Base-by-base conservation (phyloP, 2,888 invertebrate genomes). In the Tetranychus piercei region DNA sequence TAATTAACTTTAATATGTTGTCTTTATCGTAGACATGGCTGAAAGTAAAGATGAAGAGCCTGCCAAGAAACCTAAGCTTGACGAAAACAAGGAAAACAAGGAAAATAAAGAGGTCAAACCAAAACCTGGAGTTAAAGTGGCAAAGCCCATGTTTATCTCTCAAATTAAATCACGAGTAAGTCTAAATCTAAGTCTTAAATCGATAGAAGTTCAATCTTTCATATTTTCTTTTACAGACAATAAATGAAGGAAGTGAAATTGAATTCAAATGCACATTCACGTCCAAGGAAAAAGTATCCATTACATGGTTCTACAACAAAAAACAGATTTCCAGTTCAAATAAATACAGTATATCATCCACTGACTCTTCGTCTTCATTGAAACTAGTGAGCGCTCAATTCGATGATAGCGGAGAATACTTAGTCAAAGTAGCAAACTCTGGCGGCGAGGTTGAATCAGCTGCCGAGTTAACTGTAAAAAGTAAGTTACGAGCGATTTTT, bases 371-470 rank as follows among this genome's bases (percentile, higher is more conserved):
- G 66, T 89, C 91, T 18, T 88, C 89, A 77, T 84, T 95, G 11
- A 88, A 88, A 77, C 90, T 95, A 78, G 88, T 87, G 78, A 88
- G 90, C 71, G 87, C 88, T 74, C 86, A 86, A n/a, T 83, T 85
- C 71, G 90, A 90, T 80, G 88, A 89, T 81, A 86, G 88, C 6
- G 92, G 92, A 69, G 88, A 87, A 73, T 94, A 93, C 83, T 89
- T 88, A 80, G 88, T 94, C 70, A 88, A 92, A 44, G 90, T 95
- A 74, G 88, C 88, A 80, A 97, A 96, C 82, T 92, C 94, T 82
- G 89, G 88, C 79, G 97, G 97, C 73, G 89, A 90, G 81, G 94
- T 92, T 79, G 90, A 92, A 81, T 90, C 91, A 1, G 87, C 88
- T 71, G 91, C 94, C 72, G 89, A 90, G 80, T 86, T 99, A 76